A percentile compares a stretch with the other conserved stretches of the same genome.
phyloP scores from a whole-genome alignment of 2,113 vertebrate genomes.

The Solenodon paradoxus region DNA sequence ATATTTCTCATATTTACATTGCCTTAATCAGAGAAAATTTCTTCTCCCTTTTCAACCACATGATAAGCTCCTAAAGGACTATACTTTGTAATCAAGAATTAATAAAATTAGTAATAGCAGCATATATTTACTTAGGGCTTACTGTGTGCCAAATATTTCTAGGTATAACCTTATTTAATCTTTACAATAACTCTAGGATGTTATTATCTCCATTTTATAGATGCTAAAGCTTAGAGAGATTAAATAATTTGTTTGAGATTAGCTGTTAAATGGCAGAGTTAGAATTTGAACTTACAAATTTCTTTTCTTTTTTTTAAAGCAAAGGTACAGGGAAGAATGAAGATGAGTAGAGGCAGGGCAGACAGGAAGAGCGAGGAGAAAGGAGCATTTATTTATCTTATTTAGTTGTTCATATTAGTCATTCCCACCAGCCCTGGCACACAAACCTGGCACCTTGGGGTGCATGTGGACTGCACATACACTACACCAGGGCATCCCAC shows the following conservation, averaged over 20 bases:
- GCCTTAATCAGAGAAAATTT: neutral
- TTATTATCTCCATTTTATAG: neutral
- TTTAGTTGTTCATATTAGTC: too few relatives aligned
- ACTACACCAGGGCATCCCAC: too few relatives aligned
- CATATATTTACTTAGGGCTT: constrained; percentile 9
- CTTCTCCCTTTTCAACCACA: neutral
- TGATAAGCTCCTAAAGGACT: neutral
- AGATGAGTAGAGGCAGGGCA: too few relatives aligned
- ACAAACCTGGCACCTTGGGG: too few relatives aligned
- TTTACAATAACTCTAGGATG: neutral
- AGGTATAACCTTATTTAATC: constrained; percentile 6
- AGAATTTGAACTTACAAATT: neutral
- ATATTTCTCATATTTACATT: neutral
- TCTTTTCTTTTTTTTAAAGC: too few relatives aligned
- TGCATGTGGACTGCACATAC: too few relatives aligned
- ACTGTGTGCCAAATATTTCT: neutral
- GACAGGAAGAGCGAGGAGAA: too few relatives aligned
- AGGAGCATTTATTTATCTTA: too few relatives aligned
- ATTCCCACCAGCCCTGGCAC: too few relatives aligned
- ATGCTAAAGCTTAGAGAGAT: neutral
- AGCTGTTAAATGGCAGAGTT: neutral
- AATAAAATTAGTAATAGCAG: constrained; percentile 13
- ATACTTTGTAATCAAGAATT: constrained; percentile 4
- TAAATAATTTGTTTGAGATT: neutral
- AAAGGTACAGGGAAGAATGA: too few relatives aligned